Evolutionary conservation across 2,797 vertebrate genomes (phyloP), one percentile per base, ranked within the genome.

Genomic region (Agapornis canus): DNA sequence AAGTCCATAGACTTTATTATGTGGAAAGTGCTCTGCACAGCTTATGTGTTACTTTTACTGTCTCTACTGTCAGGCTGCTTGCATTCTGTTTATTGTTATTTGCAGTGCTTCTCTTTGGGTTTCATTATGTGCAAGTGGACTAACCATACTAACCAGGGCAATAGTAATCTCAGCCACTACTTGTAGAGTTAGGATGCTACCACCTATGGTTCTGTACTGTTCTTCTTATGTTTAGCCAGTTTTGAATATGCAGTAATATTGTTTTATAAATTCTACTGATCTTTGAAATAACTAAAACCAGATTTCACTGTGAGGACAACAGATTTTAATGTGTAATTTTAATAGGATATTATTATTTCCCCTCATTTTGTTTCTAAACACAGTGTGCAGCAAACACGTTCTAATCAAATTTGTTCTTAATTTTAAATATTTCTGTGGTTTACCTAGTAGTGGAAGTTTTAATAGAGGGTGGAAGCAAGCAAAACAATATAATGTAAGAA

Each of bases 211-310:
- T 92, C 26, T 80, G 25, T 75, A 25, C 56, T 65, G 29, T 92
- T 96, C 7, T 26, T 90, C 23, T 93, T 92, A 82, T 22, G 81
- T 92, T 87, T 86, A 84, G 90, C 85, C 72, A 52, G 39, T 90
- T 94, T 89, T 93, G 40, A 86, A 85, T n/a, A 31, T 31, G 11
- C 70, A 78, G 3, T 73, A 43, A 47, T 56, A 25, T 14, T 13
- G 9, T 78, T 91, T 61, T 54, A 52, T 59, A 51, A 73, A 86
- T 85, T 82, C 35, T 8, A 11, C 22, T 60, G 40, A 56, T 7
- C 31, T 56, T 59, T 11, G 5, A 83, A 75, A 63, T 80, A 89
- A n/a, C 69, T 54, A 51, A 42, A 90, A 85, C 43, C 6, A 82
- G 48, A 79, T 57, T 32, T 49, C 11, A 43, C 23, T 63, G 18